phyloP scores from a whole-genome alignment of 2,888 invertebrate species.

The Rutpela maculata region DNA sequence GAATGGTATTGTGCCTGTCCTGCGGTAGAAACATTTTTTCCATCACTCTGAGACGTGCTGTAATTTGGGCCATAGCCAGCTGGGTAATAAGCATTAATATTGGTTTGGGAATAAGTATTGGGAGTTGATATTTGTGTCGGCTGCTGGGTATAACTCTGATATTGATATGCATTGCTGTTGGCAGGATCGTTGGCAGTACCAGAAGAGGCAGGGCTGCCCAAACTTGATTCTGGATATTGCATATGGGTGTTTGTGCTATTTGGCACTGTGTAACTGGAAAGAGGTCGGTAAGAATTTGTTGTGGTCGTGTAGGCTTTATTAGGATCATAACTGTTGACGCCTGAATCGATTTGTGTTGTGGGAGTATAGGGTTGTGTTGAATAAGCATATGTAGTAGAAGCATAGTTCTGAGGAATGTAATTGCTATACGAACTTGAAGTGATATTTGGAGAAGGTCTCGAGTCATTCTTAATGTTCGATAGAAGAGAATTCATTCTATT shows the following conservation, averaged over 20 bases:
- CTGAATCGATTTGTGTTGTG: conserved; percentile 38
- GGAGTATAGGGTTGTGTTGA: conserved; percentile 25
- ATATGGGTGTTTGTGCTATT: conserved; percentile 46
- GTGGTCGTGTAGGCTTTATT: conserved; percentile 61
- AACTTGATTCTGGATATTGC: conserved; percentile 51
- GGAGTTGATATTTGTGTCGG: background rate
- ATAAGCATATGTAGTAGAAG: conserved; percentile 48
- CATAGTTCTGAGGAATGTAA: conserved; percentile 60
- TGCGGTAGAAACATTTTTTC: conserved; percentile 14
- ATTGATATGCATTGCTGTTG: conserved; percentile 24
- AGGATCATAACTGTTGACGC: conserved; percentile 46
- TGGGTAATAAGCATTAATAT: conserved; percentile 57
- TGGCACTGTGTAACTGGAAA: conserved; percentile 55
- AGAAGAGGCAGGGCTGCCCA: conserved; percentile 21
- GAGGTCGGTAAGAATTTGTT: conserved; percentile 62
- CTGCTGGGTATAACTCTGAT: conserved; percentile 28
- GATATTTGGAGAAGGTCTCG: conserved; percentile 36
- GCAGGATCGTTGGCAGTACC: background rate
- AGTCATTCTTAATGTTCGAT: conserved; percentile 40
- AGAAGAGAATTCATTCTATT: conserved; percentile 51
- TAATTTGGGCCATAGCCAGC: conserved; percentile 59
- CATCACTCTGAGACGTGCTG: conserved; percentile 27
- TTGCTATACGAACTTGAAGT: conserved; percentile 52
- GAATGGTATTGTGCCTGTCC: conserved; percentile 56
- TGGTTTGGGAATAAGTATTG: conserved; percentile 11